Evolutionary conservation across 1,140 invertebrate genomes (phyloP), one percentile per base, ranked within the genome.

Genomic region (Sweltsa coloradensis): DNA sequence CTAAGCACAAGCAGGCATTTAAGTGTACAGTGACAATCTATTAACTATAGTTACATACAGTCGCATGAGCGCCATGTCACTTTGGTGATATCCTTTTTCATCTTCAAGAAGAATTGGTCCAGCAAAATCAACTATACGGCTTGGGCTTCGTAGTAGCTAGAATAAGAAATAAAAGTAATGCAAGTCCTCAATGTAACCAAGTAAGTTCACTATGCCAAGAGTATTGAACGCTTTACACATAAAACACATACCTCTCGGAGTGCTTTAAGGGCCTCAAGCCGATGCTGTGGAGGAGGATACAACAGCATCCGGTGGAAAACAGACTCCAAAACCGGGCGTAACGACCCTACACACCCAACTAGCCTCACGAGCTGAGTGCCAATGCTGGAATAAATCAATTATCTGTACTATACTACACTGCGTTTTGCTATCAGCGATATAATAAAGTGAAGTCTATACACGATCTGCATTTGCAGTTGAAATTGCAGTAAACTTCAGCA

Each of bases 261-360:
- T 51, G 87, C 85, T 53, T 85, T 79, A 6, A 95, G 60, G 0
- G 89, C 83, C 59, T 94, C 89, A 3, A 87, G 69, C 27, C 90
- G 75, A 64, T 91, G 87, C 29, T 81, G 71, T 0, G 87, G 79
- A 0, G 84, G 82, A 21, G 89, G 88, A 65, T 92, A 85, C 0
- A 94, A 66, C 0, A 94, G 65, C 84, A 94, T 92, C 26, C 89
- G 72, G 66, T 94, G 89, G 61, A 93, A 94, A 2, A 95, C 69
- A 0, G 89, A 90, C 61, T 95, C 89, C 46, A 95, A 64, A 29
- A 93, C 89, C 13, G 90, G 89, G 14, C 90, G 70, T 43, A 94
- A 68, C 7, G 84, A 84, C 1, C 81, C 78, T 21, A 89, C 81
- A 45, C 81, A 80, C 0, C 90, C 91, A 3, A 93, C 85, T 24